A percentile compares a stretch with the other conserved stretches of the same genome.
phyloP scores from a whole-genome alignment of 2,888 invertebrate genomes.

The Pseudococcus viburni region DNA sequence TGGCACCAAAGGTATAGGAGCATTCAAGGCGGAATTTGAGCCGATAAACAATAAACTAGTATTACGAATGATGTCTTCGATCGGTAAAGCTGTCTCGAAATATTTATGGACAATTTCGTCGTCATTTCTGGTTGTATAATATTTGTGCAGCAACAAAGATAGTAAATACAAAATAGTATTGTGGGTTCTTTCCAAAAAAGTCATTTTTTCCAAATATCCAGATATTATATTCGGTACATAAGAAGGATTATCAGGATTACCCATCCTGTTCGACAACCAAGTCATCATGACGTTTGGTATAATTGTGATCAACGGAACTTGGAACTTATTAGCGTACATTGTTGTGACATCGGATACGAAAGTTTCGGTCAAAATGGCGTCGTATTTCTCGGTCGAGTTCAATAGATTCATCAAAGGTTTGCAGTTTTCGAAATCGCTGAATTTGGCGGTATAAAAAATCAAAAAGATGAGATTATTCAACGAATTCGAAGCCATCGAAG shows the following conservation, averaged over 20 bases:
- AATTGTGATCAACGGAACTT: constrained; percentile 54
- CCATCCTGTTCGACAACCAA: constrained; percentile 44
- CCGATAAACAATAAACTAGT: constrained; percentile 53
- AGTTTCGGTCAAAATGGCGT: constrained; percentile 64
- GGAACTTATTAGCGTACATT: constrained; percentile 43
- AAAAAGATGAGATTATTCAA: neutral
- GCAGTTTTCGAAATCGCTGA: neutral
- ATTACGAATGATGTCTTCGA: constrained; percentile 39
- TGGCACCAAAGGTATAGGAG: constrained; percentile 28
- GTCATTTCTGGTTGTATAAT: neutral
- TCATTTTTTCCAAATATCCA: constrained; percentile 39
- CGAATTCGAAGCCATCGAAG: neutral
- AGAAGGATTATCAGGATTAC: constrained; percentile 47
- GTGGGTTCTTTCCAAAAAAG: constrained; percentile 4
- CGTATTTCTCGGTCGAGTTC: constrained; percentile 60
- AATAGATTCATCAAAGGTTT: neutral
- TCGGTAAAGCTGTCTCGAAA: neutral
- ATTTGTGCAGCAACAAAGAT: neutral
- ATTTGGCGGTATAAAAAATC: neutral
- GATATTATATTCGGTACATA: constrained; percentile 27
- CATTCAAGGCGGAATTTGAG: constrained; percentile 8
- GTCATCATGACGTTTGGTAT: constrained; percentile 56
- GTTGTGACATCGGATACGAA: constrained; percentile 63
- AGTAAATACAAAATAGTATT: constrained; percentile 41
- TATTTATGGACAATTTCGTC: neutral